Conservation (phyloP, 2,113 vertebrate species). For the Rhagologus leucostigma region DNA sequence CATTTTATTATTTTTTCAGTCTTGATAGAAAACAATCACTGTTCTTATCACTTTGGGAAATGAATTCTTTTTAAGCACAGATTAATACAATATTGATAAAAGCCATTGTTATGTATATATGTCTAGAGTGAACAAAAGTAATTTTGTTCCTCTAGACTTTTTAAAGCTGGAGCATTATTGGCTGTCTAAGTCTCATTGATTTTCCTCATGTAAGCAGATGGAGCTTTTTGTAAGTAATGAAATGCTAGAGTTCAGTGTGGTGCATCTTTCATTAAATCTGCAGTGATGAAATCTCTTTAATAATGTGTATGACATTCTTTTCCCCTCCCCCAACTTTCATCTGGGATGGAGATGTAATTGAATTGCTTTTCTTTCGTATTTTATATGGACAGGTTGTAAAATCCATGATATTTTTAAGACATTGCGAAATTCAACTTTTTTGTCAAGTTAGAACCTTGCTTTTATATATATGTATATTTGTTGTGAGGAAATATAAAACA, state of each 20-base stretch:
- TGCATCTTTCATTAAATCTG: constrained; percentile 62
- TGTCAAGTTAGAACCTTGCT: neutral
- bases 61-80: neutral
- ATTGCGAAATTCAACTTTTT: neutral
- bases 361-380: neutral
- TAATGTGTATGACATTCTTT: constrained; percentile 32
- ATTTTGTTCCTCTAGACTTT: constrained; percentile 36
- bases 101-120: neutral
- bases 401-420: neutral
- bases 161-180: constrained; percentile 1
- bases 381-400: neutral
- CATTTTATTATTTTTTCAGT: neutral
- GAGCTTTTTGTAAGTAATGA: constrained; percentile 29
- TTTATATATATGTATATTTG: neutral
- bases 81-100: neutral
- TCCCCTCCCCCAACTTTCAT: neutral
- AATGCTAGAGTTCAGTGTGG: constrained; percentile 24
- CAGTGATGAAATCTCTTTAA: constrained; percentile 57
- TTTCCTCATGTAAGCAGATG: constrained; percentile 24
- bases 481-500: neutral
- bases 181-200: constrained; percentile 39
- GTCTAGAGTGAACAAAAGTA: constrained; percentile 32
- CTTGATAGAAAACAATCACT: neutral
- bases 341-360: neutral
- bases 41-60: neutral